These are phyloP conservation scores for Epirrita christyi DNA, from an alignment of 2,888 invertebrate genomes.

Conservation along the genomic window DNA sequence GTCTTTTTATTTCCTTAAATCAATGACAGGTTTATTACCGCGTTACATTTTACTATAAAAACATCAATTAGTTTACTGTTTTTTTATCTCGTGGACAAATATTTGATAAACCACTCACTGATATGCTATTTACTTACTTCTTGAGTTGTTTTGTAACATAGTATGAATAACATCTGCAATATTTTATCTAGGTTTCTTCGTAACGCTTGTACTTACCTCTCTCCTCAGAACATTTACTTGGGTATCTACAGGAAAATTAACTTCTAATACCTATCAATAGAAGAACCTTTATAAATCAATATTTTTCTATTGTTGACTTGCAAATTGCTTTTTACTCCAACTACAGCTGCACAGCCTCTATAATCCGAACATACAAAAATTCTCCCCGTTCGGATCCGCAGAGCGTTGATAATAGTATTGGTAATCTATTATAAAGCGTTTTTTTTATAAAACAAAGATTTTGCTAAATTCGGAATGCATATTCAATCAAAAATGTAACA, in stretches of 20 bases:
- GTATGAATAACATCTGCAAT: constrained; percentile 15
- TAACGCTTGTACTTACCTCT: not conserved
- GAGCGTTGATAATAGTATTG: too few relatives aligned
- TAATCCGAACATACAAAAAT: too few relatives aligned
- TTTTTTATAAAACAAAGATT: too few relatives aligned
- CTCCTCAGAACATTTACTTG: not conserved
- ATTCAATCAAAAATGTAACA: too few relatives aligned
- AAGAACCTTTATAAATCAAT: not conserved
- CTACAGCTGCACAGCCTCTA: too few relatives aligned
- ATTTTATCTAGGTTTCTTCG: not conserved
- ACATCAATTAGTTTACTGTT: constrained; percentile 12
- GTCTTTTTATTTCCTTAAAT: not conserved
- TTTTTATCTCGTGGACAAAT: constrained; percentile 12
- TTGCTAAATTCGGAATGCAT: too few relatives aligned
- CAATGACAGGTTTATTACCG: not conserved
- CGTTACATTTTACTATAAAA: constrained; percentile 2
- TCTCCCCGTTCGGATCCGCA: too few relatives aligned
- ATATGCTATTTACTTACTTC: constrained; percentile 20
- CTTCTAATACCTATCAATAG: not conserved
- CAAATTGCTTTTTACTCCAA: too few relatives aligned
- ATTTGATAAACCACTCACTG: constrained; percentile 18
- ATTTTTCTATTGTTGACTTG: too few relatives aligned
- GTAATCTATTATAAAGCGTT: too few relatives aligned
- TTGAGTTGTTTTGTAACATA: constrained; percentile 17
- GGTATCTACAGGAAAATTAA: not conserved